Conservation (phyloP, 2,113 vertebrate genomes). For the Alethe diademata region DNA sequence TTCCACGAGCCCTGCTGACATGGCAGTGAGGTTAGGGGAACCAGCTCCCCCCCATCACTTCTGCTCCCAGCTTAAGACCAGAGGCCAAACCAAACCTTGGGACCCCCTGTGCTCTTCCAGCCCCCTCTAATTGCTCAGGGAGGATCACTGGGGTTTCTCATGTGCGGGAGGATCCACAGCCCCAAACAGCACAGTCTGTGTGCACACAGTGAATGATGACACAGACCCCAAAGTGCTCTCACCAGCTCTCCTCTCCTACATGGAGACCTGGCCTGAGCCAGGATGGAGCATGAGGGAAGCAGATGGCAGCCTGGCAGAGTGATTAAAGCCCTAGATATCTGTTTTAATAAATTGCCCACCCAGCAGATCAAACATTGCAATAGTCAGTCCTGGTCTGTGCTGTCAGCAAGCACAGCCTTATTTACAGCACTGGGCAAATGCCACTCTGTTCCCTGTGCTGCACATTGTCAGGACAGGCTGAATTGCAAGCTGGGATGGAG, state of each 20-base stretch:
- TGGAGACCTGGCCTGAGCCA: conserved; percentile 45
- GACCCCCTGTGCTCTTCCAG: not conserved
- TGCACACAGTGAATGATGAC: conserved; percentile 44
- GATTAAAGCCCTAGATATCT: conserved; percentile 71
- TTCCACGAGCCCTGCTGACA: not conserved
- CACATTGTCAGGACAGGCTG: not conserved
- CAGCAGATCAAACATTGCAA: conserved; percentile 66
- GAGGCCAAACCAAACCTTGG: not conserved
- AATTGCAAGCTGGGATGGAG: not conserved
- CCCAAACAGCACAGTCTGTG: conserved; percentile 4
- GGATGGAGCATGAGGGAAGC: conserved; percentile 43
- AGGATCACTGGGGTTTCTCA: not conserved
- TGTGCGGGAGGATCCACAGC: conserved; percentile 1
- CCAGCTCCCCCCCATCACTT: not conserved
- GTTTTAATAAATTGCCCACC: conserved; percentile 72
- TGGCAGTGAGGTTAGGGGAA: not conserved
- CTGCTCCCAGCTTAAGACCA: not conserved
- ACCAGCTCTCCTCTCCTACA: conserved; percentile 50
- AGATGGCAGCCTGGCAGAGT: conserved; percentile 77
- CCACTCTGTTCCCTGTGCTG: not conserved
- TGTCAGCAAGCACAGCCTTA: conserved; percentile 40
- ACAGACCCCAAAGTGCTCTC: conserved; percentile 13
- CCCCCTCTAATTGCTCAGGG: not conserved
- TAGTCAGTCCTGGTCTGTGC: conserved; percentile 19
- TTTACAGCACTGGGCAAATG: conserved; percentile 19